A percentile compares a stretch with the other conserved stretches of the same genome.
phyloP scores from a whole-genome alignment of 1,140 invertebrate species.

The Hermetia illucens region DNA sequence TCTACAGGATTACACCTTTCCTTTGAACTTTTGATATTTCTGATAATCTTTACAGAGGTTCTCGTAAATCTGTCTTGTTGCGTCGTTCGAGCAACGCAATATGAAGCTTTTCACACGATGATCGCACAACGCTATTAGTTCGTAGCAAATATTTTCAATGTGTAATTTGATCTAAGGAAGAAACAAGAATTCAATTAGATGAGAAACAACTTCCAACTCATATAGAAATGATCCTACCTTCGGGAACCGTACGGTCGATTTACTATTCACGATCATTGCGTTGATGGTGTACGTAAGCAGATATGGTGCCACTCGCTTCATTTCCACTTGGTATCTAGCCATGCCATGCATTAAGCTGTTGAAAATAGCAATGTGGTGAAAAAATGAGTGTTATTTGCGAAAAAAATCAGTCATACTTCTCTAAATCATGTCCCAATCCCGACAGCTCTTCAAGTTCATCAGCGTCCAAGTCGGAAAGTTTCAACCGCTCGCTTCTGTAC shows the following conservation, averaged over 20 bases:
- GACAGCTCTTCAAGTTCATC: constrained; percentile 19
- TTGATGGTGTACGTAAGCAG: constrained; percentile 23
- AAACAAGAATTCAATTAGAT: neutral
- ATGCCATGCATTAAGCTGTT: constrained; percentile 16
- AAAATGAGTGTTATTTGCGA: neutral
- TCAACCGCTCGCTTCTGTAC: constrained; percentile 21
- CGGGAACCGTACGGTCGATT: constrained; percentile 23
- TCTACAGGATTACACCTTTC: constrained; percentile 28
- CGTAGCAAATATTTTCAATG: constrained; percentile 22
- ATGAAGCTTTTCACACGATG: constrained; percentile 27
- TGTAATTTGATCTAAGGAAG: constrained; percentile 23
- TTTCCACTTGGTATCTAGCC: constrained; percentile 13
- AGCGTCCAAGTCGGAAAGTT: constrained; percentile 14
- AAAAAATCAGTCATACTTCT: constrained; percentile 6
- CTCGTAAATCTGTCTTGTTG: constrained; percentile 22
- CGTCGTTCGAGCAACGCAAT: constrained; percentile 22
- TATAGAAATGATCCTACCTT: constrained; percentile 10
- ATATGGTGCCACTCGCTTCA: constrained; percentile 27
- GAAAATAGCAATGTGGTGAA: neutral
- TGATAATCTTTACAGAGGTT: constrained; percentile 21
- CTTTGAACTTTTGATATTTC: constrained; percentile 27
- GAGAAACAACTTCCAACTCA: neutral
- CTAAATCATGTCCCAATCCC: constrained; percentile 21
- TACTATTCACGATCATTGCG: constrained; percentile 21
- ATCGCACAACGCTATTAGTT: constrained; percentile 23